A percentile compares a stretch with the other conserved stretches of the same genome.
phyloP scores from a whole-genome alignment of 2,888 invertebrate species.

The Clunio marinus region DNA sequence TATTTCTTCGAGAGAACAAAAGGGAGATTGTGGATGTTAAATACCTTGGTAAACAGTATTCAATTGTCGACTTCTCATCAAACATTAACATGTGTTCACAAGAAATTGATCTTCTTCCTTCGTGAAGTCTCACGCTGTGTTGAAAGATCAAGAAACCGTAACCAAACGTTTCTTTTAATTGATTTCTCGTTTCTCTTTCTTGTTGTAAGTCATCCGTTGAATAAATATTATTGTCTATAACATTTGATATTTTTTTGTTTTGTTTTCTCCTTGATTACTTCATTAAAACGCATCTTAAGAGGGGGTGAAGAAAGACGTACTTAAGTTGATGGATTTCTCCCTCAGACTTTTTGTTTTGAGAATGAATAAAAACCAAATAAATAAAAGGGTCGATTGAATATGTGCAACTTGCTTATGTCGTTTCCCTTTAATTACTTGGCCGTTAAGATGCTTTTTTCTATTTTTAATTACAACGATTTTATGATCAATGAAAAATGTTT shows the following conservation, averaged over 20 bases:
- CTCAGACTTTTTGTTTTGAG: too few relatives aligned
- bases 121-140: not conserved
- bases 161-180: not conserved
- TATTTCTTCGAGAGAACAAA: too few relatives aligned
- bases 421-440: not conserved
- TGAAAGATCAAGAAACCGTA: conserved; percentile 1
- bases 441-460: not conserved
- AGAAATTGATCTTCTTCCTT: not conserved
- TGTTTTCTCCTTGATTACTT: conserved; percentile 10
- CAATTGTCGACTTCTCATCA: too few relatives aligned
- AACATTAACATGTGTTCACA: too few relatives aligned
- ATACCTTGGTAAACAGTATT: too few relatives aligned
- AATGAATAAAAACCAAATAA: not conserved
- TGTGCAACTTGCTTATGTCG: not conserved
- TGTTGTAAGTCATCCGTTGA: conserved; percentile 19
- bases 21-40: too few relatives aligned
- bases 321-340: conserved; percentile 14
- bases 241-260: not conserved
- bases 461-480: too few relatives aligned
- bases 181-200: not conserved
- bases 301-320: not conserved
- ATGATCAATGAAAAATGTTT: too few relatives aligned
- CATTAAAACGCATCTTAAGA: conserved; percentile 11
- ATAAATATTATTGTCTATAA: not conserved
- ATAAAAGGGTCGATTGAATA: conserved; percentile 26